Base-by-base conservation (phyloP, 2,888 invertebrate species). In the Eupithecia tripunctaria region DNA sequence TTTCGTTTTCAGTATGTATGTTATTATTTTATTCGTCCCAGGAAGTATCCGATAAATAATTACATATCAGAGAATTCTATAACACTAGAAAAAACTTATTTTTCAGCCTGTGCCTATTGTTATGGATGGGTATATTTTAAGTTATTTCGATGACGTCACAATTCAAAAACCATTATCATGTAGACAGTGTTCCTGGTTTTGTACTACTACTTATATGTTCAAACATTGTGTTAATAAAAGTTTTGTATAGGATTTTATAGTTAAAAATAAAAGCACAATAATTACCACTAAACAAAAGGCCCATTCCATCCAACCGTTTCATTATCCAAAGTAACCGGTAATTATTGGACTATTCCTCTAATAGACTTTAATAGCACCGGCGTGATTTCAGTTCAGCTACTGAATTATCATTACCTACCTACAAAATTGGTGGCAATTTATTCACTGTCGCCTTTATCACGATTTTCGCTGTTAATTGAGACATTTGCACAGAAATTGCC, bases 401-500 rank as follows among this genome's bases (percentile, higher is more conserved):
- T 86, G 86, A 89, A 90, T 88, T 86, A 87, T 87, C 84, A 82
- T 84, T 83, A 83, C 83, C 82, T 82, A 85, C 85, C 82, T 82
- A 85, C 85, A 84, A 88, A 90, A 91, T 90, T 86, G 86, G 81
- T 77, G 78, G 83, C 85, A 88, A 90, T 91, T 89, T 89, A 90
- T 89, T 89, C 85, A 76, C 79, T 82, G 89, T 88, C 88, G 86
- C 87, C 84, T 88, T 89, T 88, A 90, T 90, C 87, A 86, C 84
- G 84, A 85, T 87, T 88, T 89, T 85, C 85, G 82, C 84, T 88
- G 89, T 88, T 90, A 91, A 91, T 91, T 91, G 89, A 90, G 90
- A 89, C 90, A 91, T 91, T 91, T 91, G 88, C 89, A 87, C 85
- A 85, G 86, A 87, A 89, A 90, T 91, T 85, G 84, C 85, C 80